A percentile compares a stretch with the other conserved stretches of the same genome.
Conservation (phyloP, 2,888 invertebrate genomes). For the Scaptomyza tumidula region DNA sequence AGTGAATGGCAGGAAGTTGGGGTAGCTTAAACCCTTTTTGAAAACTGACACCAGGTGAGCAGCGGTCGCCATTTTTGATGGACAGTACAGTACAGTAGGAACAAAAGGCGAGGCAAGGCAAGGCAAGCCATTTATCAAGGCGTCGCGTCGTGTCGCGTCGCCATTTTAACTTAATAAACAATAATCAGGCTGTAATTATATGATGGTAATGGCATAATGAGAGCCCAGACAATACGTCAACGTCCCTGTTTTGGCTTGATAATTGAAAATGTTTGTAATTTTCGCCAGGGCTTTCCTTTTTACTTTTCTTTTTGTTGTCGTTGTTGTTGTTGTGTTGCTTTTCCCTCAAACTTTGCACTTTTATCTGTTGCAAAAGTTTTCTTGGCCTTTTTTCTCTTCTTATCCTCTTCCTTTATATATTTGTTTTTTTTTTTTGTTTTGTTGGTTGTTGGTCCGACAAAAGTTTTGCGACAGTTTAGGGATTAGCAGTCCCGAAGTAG, state of each 20-base stretch:
- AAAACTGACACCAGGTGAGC: slow-evolving; percentile 60
- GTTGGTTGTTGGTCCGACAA: slow-evolving; percentile 44
- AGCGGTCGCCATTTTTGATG: slow-evolving; percentile 41
- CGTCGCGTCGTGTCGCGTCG: slow-evolving; percentile 22
- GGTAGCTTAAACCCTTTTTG: slow-evolving; percentile 49
- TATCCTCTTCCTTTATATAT: slow-evolving; percentile 13
- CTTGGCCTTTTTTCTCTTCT: slow-evolving; percentile 56
- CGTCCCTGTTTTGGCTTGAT: slow-evolving; percentile 68
- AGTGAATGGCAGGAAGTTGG: slow-evolving; percentile 2
- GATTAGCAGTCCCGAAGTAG: slow-evolving; percentile 70
- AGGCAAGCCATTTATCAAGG: slow-evolving; percentile 61
- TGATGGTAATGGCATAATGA: slow-evolving; percentile 70
- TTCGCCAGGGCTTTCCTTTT: slow-evolving; percentile 51
- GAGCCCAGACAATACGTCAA: slow-evolving; percentile 71
- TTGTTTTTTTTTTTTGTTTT: slow-evolving; percentile 14
- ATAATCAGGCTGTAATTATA: slow-evolving; percentile 77
- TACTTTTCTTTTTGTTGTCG: slow-evolving; percentile 24
- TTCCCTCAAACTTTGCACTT: slow-evolving; percentile 70
- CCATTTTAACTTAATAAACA: slow-evolving; percentile 75
- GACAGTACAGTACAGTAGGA: slow-evolving; percentile 40
- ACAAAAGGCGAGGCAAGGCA: slow-evolving; percentile 35
- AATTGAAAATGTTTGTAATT: slow-evolving; percentile 78
- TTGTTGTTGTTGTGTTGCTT: slow-evolving; percentile 33
- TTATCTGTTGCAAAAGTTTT: slow-evolving; percentile 74
- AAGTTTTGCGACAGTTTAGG: slow-evolving; percentile 79